These are phyloP conservation scores for Noctua fimbriata DNA, from an alignment of 2,888 invertebrate genomes.

Conservation along the genomic window DNA sequence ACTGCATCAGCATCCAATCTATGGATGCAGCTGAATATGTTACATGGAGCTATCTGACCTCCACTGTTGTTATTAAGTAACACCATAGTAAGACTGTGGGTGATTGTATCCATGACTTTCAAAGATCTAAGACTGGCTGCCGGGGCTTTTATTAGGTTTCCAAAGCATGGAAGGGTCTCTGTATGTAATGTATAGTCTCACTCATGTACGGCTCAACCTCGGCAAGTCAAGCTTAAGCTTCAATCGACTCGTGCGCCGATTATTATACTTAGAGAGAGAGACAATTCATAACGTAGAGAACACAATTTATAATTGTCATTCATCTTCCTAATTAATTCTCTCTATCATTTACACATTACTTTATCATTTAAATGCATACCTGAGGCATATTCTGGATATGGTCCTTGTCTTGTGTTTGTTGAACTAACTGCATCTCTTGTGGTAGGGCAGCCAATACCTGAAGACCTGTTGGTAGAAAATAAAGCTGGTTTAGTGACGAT, in stretches of 20 bases:
- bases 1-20: not conserved
- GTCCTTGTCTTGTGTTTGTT: constrained; percentile 78
- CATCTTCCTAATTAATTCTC: not conserved
- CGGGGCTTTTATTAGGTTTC: not conserved
- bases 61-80: not conserved
- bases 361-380: constrained; percentile 67
- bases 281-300: too few species aligned
- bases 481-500: not conserved
- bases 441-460: constrained; percentile 93
- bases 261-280: not conserved
- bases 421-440: constrained; percentile 92
- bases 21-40: not conserved
- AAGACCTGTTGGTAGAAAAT: constrained; percentile 83
- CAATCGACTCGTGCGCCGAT: not conserved
- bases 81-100: too few species aligned
- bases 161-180: not conserved
- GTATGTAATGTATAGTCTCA: too few species aligned
- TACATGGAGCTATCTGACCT: not conserved
- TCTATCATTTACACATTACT: not conserved
- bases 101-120: not conserved
- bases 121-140: not conserved
- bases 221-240: not conserved
- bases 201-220: not conserved
- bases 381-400: constrained; percentile 78
- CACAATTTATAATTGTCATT: not conserved